Percentiles rank a stretch among this genome's conserved stretches.
Evolutionary conservation across 53 echinoderm and acorn worm species (phyloP).

Genomic region (Paelopatides confundens): DNA sequence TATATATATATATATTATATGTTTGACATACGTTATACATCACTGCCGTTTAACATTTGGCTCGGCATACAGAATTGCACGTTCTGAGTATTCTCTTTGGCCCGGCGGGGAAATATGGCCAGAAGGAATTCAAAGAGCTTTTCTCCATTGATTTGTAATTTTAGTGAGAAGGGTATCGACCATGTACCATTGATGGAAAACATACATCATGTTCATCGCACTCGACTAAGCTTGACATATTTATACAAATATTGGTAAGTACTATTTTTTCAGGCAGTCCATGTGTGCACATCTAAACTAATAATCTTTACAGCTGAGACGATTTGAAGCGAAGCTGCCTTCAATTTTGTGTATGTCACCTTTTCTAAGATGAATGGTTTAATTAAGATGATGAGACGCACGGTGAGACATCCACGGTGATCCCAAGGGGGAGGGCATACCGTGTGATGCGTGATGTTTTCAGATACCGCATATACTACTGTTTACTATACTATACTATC

Average conservation of each 20-base stretch:
- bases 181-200: background rate
- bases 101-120: background rate
- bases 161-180: background rate
- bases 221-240: background rate
- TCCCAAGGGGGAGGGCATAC: slow-evolving; percentile 12
- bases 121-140: background rate
- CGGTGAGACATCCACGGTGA: background rate
- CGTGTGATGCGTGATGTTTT: background rate
- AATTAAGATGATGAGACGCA: background rate
- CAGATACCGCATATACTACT: no score
- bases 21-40: no score
- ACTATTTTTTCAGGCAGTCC: slow-evolving; percentile 20
- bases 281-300: slow-evolving; percentile 27
- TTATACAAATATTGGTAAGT: background rate
- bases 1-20: no score
- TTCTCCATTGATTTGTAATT: background rate
- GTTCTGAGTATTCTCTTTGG: background rate
- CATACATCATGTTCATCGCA: background rate
- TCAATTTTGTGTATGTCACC: slow-evolving; percentile 16
- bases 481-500: no score
- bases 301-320: slow-evolving; percentile 32
- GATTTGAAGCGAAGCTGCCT: background rate
- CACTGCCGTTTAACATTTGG: no score
- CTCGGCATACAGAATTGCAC: no score
- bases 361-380: slow-evolving; percentile 16